Evolutionary conservation across 1,140 invertebrate species (phyloP).

Genomic region (Trinorchestia longiramus): DNA sequence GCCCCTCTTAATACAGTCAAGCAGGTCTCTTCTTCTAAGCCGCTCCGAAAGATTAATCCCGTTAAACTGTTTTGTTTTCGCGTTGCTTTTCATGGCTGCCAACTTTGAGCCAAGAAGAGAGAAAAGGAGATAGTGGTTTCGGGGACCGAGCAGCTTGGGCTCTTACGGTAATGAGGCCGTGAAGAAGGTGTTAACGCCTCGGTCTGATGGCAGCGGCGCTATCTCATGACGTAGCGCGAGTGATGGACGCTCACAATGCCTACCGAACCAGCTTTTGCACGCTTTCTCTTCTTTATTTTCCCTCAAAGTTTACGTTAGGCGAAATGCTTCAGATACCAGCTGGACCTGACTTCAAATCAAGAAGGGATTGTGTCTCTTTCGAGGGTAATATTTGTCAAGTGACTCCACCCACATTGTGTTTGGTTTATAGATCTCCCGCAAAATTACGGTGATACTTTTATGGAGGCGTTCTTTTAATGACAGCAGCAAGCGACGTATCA

Average conservation of each 20-base stretch:
- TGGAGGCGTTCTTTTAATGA: background rate
- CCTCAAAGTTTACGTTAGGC: background rate
- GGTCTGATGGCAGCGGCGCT: slow-evolving; percentile 3
- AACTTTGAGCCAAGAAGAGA: slow-evolving; percentile 10
- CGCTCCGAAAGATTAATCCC: slow-evolving; percentile 23
- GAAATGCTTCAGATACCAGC: background rate
- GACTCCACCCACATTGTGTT: background rate
- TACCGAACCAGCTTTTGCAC: background rate
- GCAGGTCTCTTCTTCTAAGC: slow-evolving; percentile 6
- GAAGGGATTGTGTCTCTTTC: background rate
- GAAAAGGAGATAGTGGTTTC: slow-evolving; percentile 16
- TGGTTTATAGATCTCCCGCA: background rate
- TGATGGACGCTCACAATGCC: slow-evolving; percentile 5
- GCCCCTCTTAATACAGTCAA: background rate
- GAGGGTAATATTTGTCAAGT: background rate
- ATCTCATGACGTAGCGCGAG: background rate
- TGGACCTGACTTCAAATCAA: background rate
- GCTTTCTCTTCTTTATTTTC: background rate
- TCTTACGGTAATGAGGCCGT: slow-evolving; percentile 53
- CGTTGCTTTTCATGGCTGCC: slow-evolving; percentile 4
- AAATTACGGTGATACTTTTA: background rate
- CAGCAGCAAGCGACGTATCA: too few species aligned
- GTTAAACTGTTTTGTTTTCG: slow-evolving; percentile 43
- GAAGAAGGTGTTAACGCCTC: slow-evolving; percentile 46
- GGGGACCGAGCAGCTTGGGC: slow-evolving; percentile 33